These are phyloP conservation scores for Lamellibrachia columna DNA, from an alignment of 2,888 invertebrate genomes.

Conservation along the genomic window DNA sequence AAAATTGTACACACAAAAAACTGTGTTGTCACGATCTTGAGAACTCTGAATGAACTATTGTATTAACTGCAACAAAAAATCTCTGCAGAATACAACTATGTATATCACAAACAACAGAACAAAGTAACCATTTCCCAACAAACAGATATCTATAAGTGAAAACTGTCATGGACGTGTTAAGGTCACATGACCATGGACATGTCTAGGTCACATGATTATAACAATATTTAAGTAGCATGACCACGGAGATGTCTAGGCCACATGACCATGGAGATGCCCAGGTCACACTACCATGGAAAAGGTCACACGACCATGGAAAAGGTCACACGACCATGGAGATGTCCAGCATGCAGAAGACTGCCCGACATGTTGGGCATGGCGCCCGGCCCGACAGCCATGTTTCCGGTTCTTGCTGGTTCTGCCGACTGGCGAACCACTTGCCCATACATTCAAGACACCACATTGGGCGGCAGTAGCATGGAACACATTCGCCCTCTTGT, in stretches of 20 bases:
- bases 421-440: constrained; percentile 81
- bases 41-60: too few relatives aligned
- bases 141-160: neutral
- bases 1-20: too few relatives aligned
- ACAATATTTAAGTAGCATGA: neutral
- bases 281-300: too few relatives aligned
- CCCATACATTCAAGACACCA: constrained; percentile 82
- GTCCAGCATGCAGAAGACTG: constrained; percentile 85
- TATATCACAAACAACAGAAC: neutral
- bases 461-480: constrained; percentile 83
- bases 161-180: neutral
- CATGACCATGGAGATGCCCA: neutral
- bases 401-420: constrained; percentile 74
- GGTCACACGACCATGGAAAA: constrained; percentile 49
- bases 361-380: constrained; percentile 88
- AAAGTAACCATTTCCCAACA: neutral
- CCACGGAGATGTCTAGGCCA: neutral
- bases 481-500: constrained; percentile 67
- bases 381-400: constrained; percentile 85
- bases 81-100: neutral
- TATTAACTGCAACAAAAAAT: neutral
- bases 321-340: constrained; percentile 68
- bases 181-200: neutral
- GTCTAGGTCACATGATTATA: neutral
- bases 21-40: too few relatives aligned